phyloP scores from a whole-genome alignment of 2,797 vertebrate species.

The Trachurus trachurus region DNA sequence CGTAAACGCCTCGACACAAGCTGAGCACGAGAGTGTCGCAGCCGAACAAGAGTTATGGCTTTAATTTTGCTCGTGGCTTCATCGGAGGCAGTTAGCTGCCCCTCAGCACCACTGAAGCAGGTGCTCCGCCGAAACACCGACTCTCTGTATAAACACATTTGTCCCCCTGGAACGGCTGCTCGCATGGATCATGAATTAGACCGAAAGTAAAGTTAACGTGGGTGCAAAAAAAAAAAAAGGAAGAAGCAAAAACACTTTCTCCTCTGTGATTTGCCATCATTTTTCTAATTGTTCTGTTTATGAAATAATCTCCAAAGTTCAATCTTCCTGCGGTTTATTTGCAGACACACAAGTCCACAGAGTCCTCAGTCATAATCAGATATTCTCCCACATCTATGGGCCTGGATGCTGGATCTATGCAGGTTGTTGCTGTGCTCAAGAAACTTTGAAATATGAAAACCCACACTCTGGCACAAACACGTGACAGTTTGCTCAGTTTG shows the following conservation, averaged over 20 bases:
- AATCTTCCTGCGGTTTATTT: neutral
- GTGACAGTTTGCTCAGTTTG: constrained; percentile 16
- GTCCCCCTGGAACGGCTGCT: constrained; percentile 20
- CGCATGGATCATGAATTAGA: constrained; percentile 5
- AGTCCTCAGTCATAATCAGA: constrained; percentile 37
- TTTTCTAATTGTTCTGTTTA: neutral
- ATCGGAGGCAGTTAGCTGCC: constrained; percentile 36
- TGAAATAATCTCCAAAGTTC: neutral
- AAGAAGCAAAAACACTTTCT: neutral
- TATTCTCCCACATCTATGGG: constrained; percentile 29
- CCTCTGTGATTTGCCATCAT: neutral
- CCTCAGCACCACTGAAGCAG: constrained; percentile 28
- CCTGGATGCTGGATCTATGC: constrained; percentile 26
- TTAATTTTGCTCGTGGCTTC: constrained; percentile 59
- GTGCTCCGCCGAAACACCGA: constrained; percentile 12
- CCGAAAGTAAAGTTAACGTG: neutral
- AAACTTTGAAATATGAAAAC: constrained; percentile 40
- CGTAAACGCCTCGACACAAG: constrained; percentile 26
- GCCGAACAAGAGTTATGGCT: constrained; percentile 59
- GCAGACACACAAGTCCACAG: neutral
- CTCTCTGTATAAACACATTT: constrained; percentile 32
- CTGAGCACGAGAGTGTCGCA: constrained; percentile 26
- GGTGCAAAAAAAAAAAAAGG: neutral
- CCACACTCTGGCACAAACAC: constrained; percentile 1
- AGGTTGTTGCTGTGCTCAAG: constrained; percentile 15